These are phyloP conservation scores for Potamarius usumacintae DNA, from an alignment of 2,113 vertebrate genomes.

Conservation along the genomic window DNA sequence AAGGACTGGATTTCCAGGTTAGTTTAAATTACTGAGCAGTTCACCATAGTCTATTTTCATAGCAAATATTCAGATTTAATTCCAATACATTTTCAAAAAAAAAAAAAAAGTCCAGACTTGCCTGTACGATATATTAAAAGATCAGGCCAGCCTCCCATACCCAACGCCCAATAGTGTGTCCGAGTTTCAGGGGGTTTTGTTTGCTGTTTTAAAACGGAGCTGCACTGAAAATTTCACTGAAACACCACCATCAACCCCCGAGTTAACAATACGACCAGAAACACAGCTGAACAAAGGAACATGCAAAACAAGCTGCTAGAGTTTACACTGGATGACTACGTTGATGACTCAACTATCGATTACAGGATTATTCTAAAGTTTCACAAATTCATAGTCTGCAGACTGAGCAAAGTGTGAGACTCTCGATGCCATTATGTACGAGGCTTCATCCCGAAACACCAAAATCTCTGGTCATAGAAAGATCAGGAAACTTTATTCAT, in stretches of 20 bases:
- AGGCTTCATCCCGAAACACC: no score
- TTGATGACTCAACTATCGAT: not conserved
- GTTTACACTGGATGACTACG: no score
- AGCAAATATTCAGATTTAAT: not conserved
- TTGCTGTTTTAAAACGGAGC: not conserved
- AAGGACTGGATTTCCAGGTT: not conserved
- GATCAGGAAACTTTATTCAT: not conserved
- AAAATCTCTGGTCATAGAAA: not conserved
- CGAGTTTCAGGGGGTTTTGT: not conserved
- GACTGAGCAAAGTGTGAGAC: not conserved
- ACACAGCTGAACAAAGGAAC: no score
- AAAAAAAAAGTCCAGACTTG: no score
- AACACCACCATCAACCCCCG: not conserved
- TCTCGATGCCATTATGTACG: no score
- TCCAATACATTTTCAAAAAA: not conserved
- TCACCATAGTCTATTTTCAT: not conserved
- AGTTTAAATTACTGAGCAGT: not conserved
- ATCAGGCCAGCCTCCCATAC: not conserved
- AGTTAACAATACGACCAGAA: not conserved
- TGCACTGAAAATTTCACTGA: not conserved
- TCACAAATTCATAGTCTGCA: not conserved
- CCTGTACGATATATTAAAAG: no score
- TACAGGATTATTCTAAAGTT: not conserved
- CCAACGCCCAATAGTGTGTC: not conserved
- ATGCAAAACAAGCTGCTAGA: not conserved